phyloP scores from a whole-genome alignment of 2,797 vertebrate genomes.

The Rhynchonycteris naso region DNA sequence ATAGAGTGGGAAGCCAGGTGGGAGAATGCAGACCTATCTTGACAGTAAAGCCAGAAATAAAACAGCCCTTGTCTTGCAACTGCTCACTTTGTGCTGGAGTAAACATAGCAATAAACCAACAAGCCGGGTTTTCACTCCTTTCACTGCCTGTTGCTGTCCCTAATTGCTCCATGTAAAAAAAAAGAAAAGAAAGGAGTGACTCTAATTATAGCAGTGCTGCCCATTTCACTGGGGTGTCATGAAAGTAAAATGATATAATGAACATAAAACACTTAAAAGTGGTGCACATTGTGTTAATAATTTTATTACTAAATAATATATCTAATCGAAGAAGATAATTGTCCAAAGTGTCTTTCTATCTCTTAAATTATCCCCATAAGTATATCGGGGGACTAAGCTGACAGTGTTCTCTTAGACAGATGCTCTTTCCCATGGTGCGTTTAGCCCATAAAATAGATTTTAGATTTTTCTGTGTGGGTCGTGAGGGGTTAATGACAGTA shows the following conservation, averaged over 20 bases:
- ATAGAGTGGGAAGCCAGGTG: not conserved
- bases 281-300: not conserved
- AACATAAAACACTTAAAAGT: not conserved
- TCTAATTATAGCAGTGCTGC: not conserved
- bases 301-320: not conserved
- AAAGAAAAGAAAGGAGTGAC: not conserved
- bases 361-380: not conserved
- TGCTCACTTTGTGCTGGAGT: not conserved
- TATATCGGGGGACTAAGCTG: accelerated
- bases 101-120: not conserved
- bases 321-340: accelerated
- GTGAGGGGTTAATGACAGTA: not conserved
- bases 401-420: not conserved
- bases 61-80: not conserved
- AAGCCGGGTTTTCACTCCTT: not conserved
- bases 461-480: not conserved
- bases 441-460: not conserved
- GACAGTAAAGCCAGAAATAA: accelerated
- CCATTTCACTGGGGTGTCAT: too few species aligned
- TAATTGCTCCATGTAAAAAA: not conserved
- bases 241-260: not conserved
- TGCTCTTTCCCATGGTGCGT: accelerated
- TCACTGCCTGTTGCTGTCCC: not conserved
- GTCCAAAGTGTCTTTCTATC: too few species aligned
- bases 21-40: too few species aligned